Evolutionary conservation across 1,140 invertebrate species (phyloP).

Genomic region (Drosophila lowei): DNA sequence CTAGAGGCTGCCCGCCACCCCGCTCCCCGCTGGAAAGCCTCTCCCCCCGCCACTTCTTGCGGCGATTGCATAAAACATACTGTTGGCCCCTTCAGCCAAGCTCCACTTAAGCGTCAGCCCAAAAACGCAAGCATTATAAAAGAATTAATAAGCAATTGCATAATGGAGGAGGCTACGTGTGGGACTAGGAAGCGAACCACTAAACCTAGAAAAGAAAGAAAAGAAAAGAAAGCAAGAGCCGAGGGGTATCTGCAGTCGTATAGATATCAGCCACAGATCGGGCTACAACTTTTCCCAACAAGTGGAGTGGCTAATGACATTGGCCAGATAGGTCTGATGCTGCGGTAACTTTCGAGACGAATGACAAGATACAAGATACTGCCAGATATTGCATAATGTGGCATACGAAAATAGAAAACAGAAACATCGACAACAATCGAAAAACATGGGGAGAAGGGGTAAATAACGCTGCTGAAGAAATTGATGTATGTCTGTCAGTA

Average conservation of each 20-base stretch:
- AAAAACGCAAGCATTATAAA: slow-evolving; percentile 43
- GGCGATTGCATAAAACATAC: slow-evolving; percentile 40
- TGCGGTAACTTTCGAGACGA: slow-evolving; percentile 50
- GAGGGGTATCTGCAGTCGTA: too few relatives aligned
- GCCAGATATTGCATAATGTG: slow-evolving; percentile 66
- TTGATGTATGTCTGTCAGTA: slow-evolving; percentile 57
- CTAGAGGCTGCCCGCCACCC: too few relatives aligned
- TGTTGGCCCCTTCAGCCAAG: background rate
- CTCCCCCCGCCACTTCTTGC: background rate
- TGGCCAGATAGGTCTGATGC: slow-evolving; percentile 41
- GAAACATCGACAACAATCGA: slow-evolving; percentile 16
- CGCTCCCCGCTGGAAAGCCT: background rate
- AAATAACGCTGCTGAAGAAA: slow-evolving; percentile 45
- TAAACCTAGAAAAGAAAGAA: slow-evolving; percentile 15
- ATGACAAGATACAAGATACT: slow-evolving; percentile 37
- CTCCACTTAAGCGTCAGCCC: slow-evolving; percentile 53
- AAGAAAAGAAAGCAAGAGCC: too few relatives aligned
- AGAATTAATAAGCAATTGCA: slow-evolving; percentile 72
- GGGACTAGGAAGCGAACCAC: slow-evolving; percentile 50
- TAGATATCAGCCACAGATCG: too few relatives aligned
- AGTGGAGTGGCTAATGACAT: slow-evolving; percentile 37
- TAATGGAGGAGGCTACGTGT: slow-evolving; percentile 45
- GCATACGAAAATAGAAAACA: slow-evolving; percentile 70
- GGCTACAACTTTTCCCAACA: background rate
- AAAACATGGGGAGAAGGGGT: slow-evolving; percentile 20